Percentiles rank a stretch among this genome's conserved stretches.
Evolutionary conservation across 2,113 vertebrate genomes (phyloP).

Genomic region (Caracal caracal): DNA sequence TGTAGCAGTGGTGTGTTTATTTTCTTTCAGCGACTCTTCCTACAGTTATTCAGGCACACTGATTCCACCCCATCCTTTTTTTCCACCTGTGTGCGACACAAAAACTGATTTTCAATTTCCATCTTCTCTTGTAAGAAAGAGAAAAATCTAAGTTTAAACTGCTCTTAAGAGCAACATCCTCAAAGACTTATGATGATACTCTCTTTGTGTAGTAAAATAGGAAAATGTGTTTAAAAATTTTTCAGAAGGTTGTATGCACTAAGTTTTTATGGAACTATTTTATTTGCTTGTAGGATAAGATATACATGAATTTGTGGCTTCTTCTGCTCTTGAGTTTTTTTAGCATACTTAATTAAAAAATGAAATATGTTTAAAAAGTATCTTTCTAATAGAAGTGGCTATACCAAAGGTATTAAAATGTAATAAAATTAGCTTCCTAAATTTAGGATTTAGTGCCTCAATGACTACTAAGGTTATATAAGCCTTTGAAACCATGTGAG

Average conservation of each 20-base stretch:
- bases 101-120: background rate
- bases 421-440: background rate
- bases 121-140: background rate
- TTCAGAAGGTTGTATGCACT: background rate
- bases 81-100: background rate
- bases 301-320: background rate
- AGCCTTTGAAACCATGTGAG: background rate
- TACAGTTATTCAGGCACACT: background rate
- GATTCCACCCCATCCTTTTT: background rate
- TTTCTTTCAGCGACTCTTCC: background rate
- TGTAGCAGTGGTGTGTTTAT: background rate
- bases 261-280: background rate
- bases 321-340: background rate
- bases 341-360: background rate
- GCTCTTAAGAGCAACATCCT: background rate
- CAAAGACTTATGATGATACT: background rate
- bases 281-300: background rate
- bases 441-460: background rate
- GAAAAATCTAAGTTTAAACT: background rate
- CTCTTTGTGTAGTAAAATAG: background rate
- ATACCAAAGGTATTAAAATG: background rate
- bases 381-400: background rate
- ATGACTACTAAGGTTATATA: background rate
- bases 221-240: background rate
- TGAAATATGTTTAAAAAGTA: background rate